phyloP scores from a whole-genome alignment of 1,140 invertebrate species.

The Calliopsis andreniformis region DNA sequence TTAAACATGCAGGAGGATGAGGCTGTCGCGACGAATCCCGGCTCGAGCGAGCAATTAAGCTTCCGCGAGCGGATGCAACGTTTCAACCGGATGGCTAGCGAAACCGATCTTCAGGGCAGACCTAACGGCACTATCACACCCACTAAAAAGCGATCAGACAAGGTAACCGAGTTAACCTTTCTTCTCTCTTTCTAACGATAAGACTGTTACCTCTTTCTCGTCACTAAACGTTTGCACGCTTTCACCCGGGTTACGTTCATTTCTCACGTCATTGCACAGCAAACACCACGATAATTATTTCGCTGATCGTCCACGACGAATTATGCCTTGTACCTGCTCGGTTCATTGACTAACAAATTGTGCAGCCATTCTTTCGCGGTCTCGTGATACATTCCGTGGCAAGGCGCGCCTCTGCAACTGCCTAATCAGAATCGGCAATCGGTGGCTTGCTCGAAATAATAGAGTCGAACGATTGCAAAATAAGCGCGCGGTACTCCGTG shows the following conservation, averaged over 20 bases:
- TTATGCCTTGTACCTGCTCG: background rate
- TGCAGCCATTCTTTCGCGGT: slow-evolving; percentile 4
- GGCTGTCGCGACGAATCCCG: slow-evolving; percentile 60
- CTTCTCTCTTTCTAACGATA: background rate
- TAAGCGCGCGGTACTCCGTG: no score
- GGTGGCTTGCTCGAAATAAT: slow-evolving; percentile 8
- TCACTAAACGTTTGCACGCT: background rate
- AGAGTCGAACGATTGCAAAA: slow-evolving; percentile 13
- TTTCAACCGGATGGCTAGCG: slow-evolving; percentile 94
- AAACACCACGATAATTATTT: slow-evolving; percentile 6
- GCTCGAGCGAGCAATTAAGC: slow-evolving; percentile 85
- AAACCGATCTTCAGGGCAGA: slow-evolving; percentile 76
- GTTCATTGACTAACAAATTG: slow-evolving; percentile 46
- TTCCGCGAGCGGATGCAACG: slow-evolving; percentile 96
- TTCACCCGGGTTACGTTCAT: background rate
- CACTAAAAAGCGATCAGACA: slow-evolving; percentile 84
- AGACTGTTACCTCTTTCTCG: background rate
- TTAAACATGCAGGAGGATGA: slow-evolving; percentile 78
- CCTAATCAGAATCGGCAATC: slow-evolving; percentile 37
- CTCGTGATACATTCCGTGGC: slow-evolving; percentile 11
- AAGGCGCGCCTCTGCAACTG: slow-evolving; percentile 7
- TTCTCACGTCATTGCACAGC: background rate
- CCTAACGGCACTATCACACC: slow-evolving; percentile 79
- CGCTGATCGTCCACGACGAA: background rate
- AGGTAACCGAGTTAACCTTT: slow-evolving; percentile 80